These are phyloP conservation scores for Nestor notabilis DNA, from an alignment of 2,113 vertebrate genomes.

Conservation along the genomic window DNA sequence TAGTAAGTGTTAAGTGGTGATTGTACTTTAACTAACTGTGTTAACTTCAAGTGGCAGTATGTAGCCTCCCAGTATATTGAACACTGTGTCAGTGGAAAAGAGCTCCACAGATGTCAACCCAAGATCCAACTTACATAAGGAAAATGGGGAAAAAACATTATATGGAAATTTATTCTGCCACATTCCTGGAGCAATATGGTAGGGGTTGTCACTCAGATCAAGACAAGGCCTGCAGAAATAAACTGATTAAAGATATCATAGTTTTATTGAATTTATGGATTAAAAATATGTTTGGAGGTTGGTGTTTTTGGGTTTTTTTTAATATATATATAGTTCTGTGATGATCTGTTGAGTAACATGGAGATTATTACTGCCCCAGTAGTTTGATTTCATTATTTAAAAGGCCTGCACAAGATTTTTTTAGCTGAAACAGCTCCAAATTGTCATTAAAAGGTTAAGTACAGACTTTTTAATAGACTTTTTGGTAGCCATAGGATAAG, in stretches of 20 bases:
- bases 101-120: accelerated
- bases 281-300: background rate
- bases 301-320: accelerated
- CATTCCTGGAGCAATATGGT: background rate
- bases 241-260: background rate
- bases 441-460: background rate
- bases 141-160: background rate
- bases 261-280: background rate
- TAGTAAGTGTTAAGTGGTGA: background rate
- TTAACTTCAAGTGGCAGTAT: background rate
- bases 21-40: background rate
- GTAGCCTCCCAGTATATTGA: background rate
- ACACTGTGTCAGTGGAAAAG: background rate
- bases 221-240: background rate
- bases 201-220: background rate
- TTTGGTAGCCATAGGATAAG: accelerated
- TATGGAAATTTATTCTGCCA: background rate
- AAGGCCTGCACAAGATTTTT: background rate
- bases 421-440: background rate
- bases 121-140: background rate
- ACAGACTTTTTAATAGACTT: background rate
- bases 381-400: background rate
- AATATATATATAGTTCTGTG: background rate
- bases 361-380: background rate
- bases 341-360: background rate